These are phyloP conservation scores for Boloria selene DNA, from an alignment of 2,888 invertebrate species.

Conservation along the genomic window DNA sequence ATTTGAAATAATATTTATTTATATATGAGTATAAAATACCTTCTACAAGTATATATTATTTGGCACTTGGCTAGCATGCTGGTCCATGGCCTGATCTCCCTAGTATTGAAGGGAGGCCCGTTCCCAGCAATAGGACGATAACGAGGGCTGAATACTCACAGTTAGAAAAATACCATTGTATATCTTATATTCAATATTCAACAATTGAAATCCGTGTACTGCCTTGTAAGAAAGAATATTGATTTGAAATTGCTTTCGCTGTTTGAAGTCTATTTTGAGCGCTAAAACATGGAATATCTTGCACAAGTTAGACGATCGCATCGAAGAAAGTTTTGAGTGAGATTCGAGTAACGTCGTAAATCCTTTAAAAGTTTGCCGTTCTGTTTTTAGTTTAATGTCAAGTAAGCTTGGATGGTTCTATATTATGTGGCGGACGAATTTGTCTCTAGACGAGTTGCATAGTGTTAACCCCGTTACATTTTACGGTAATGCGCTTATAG, in stretches of 20 bases:
- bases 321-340: conserved; percentile 40
- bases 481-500: conserved; percentile 63
- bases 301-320: conserved; percentile 39
- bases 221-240: conserved; percentile 36
- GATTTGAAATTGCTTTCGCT: conserved; percentile 42
- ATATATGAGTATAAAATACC: not conserved
- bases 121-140: no score
- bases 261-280: conserved; percentile 39
- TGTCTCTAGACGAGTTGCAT: conserved; percentile 56
- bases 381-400: conserved; percentile 44
- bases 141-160: no score
- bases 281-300: conserved; percentile 38
- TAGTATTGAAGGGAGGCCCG: no score
- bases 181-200: conserved; percentile 21
- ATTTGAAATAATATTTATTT: conserved; percentile 6
- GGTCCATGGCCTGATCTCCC: no score
- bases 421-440: conserved; percentile 53
- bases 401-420: conserved; percentile 42
- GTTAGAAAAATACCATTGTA: conserved; percentile 27
- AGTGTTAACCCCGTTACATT: conserved; percentile 54
- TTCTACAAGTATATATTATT: not conserved
- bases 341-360: conserved; percentile 40
- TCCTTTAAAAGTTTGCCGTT: conserved; percentile 41
- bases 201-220: conserved; percentile 22
- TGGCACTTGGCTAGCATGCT: no score